phyloP scores from a whole-genome alignment of 1,140 invertebrate species.

The Aleiodes sp. region DNA sequence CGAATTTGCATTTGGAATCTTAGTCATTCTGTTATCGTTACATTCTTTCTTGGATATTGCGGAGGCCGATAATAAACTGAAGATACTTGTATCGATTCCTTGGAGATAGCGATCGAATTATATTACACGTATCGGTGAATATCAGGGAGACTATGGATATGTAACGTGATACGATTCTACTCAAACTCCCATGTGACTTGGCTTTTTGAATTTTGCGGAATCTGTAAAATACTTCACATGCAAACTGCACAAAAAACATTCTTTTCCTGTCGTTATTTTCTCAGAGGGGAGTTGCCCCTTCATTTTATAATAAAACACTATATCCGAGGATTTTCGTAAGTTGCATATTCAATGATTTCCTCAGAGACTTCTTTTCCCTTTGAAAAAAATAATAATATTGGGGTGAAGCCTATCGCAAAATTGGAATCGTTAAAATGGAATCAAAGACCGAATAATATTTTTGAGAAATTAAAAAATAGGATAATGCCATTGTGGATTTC shows the following conservation, averaged over 20 bases:
- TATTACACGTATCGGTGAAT: conserved; percentile 27
- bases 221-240: conserved; percentile 62
- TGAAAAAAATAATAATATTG: conserved; percentile 30
- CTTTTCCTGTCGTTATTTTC: conserved; percentile 27
- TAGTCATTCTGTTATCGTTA: no score
- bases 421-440: conserved; percentile 53
- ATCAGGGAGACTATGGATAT: conserved; percentile 15
- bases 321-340: conserved; percentile 69
- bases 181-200: conserved; percentile 59
- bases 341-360: conserved; percentile 78
- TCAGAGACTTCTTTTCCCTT: conserved; percentile 65
- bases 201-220: no score
- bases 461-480: background rate
- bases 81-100: no score
- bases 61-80: no score
- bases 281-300: conserved; percentile 12
- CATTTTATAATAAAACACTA: conserved; percentile 68
- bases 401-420: conserved; percentile 39
- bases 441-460: background rate
- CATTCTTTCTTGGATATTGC: no score
- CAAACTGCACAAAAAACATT: conserved; percentile 49
- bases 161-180: conserved; percentile 13
- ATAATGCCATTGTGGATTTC: no score
- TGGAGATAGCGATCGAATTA: conserved; percentile 33
- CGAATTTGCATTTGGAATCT: no score